These are phyloP conservation scores for Scalopus aquaticus DNA, from an alignment of 2,113 vertebrate species.

Conservation along the genomic window DNA sequence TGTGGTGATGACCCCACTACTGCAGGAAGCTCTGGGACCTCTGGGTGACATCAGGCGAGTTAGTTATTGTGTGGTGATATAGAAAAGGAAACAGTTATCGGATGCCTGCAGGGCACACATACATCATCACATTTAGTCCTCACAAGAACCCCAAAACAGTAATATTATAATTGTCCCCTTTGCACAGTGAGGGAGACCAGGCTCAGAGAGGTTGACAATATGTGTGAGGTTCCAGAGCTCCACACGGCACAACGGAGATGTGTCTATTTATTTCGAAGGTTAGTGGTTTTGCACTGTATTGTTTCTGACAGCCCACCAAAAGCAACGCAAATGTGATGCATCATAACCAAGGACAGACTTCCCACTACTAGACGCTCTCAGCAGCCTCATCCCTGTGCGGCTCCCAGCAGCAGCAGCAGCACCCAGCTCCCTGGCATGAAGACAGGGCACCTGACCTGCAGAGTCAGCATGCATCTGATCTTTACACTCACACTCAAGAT, in stretches of 20 bases:
- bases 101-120: neutral
- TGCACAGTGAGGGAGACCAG: neutral
- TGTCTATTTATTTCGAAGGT: neutral
- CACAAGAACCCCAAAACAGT: neutral
- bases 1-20: neutral
- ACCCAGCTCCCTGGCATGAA: neutral
- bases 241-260: accelerated
- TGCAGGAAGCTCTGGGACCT: neutral
- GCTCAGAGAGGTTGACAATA: neutral
- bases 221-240: neutral
- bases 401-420: neutral
- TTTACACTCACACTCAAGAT: neutral
- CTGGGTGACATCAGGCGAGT: conserved; percentile 24
- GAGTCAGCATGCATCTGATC: neutral
- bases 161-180: neutral
- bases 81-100: conserved; percentile 1
- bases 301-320: neutral
- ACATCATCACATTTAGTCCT: no score
- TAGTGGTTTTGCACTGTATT: neutral
- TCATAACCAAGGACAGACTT: neutral
- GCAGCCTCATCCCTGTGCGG: no score
- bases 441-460: neutral
- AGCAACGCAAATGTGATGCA: neutral
- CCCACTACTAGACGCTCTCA: neutral
- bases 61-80: neutral